These are phyloP conservation scores for Zosterops borbonicus DNA, from an alignment of 2,113 vertebrate genomes.

Conservation along the genomic window DNA sequence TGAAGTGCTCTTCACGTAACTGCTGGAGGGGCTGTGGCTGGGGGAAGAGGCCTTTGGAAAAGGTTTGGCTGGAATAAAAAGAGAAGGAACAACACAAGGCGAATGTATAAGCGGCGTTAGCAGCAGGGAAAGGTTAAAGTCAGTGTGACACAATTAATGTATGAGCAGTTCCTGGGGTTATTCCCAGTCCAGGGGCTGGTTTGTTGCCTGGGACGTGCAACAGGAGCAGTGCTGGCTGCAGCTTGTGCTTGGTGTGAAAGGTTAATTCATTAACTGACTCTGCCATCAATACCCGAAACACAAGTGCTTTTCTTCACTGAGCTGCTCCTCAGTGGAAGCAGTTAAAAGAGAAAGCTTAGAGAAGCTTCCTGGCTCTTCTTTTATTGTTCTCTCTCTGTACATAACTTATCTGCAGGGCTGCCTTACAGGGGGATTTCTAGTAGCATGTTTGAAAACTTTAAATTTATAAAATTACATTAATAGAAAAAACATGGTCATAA, in stretches of 20 bases:
- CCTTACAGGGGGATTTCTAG: neutral
- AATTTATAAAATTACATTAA: neutral
- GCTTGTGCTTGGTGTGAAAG: neutral
- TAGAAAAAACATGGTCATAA: neutral
- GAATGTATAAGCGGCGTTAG: neutral
- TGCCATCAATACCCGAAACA: neutral
- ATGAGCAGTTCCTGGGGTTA: neutral
- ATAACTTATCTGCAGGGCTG: neutral
- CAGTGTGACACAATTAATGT: neutral
- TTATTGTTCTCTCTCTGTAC: neutral
- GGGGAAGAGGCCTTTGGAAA: constrained; percentile 87
- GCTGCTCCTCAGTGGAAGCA: neutral
- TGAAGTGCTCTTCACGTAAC: constrained; percentile 84
- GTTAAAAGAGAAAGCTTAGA: neutral
- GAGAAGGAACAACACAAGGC: constrained; percentile 53
- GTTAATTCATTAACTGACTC: neutral
- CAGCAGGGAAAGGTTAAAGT: neutral
- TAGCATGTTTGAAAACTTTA: neutral
- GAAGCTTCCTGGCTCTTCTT: neutral
- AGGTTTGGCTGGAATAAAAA: constrained; percentile 80
- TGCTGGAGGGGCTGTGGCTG: constrained; percentile 83
- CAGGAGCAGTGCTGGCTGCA: neutral
- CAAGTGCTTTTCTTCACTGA: neutral
- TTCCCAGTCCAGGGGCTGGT: neutral
- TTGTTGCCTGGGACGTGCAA: neutral